Evolutionary conservation across 2,888 invertebrate species (phyloP).

Genomic region (Gibbula magus): DNA sequence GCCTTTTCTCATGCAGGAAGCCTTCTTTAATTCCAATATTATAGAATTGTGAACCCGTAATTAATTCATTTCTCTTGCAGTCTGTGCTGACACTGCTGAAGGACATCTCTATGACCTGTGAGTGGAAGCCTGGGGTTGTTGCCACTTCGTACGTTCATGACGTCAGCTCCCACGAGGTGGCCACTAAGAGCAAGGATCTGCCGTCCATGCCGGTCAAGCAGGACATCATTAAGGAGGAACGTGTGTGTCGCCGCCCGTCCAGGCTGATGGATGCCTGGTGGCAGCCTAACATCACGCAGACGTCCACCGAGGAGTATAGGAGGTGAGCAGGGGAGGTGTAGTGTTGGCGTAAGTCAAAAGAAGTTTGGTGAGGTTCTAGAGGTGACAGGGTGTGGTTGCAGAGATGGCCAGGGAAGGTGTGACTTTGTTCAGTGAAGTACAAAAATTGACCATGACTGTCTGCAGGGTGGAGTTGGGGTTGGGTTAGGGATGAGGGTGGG

Average conservation of each 20-base stretch:
- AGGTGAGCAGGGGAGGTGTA: constrained; percentile 45
- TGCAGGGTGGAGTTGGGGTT: too few species aligned
- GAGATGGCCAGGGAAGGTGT: too few species aligned
- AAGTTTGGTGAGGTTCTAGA: too few species aligned
- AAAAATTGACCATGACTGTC: too few species aligned
- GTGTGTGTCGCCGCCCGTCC: constrained; percentile 31
- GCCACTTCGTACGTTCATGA: constrained; percentile 36
- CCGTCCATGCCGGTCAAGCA: constrained; percentile 54
- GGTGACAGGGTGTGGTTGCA: too few species aligned
- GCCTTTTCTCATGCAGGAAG: too few species aligned
- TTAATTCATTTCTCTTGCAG: not conserved
- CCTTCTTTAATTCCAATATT: too few species aligned
- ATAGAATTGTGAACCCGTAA: too few species aligned
- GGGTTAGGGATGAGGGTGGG: too few species aligned
- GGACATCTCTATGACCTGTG: constrained; percentile 58
- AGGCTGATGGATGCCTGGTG: constrained; percentile 31
- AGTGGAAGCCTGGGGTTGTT: constrained; percentile 64
- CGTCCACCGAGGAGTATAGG: constrained; percentile 50
- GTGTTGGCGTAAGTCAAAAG: too few species aligned
- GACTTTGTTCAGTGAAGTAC: too few species aligned
- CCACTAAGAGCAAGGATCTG: constrained; percentile 31
- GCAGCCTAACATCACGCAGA: constrained; percentile 42
- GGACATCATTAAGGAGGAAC: constrained; percentile 56
- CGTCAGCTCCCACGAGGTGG: constrained; percentile 30
- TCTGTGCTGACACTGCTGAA: constrained; percentile 53